phyloP scores from a whole-genome alignment of 2,888 invertebrate genomes.

The Euzophera pinguis region DNA sequence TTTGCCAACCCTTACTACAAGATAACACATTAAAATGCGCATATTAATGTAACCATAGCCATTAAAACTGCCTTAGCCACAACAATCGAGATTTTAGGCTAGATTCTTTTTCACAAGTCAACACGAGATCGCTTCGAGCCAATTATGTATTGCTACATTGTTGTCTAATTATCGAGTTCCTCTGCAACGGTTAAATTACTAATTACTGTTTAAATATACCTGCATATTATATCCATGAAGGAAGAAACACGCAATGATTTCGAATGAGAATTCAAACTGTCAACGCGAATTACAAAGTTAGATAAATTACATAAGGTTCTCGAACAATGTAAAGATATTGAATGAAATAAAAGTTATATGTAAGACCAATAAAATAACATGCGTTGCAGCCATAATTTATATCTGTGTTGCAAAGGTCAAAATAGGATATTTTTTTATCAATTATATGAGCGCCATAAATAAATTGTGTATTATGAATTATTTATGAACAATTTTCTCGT shows the following conservation, averaged over 20 bases:
- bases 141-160: slow-evolving; percentile 2
- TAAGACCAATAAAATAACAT: too few relatives aligned
- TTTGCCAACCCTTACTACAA: neutral
- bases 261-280: too few relatives aligned
- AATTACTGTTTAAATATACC: neutral
- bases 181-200: neutral
- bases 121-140: neutral
- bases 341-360: too few relatives aligned
- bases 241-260: neutral
- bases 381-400: too few relatives aligned
- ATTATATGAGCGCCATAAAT: too few relatives aligned
- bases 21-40: slow-evolving; percentile 1
- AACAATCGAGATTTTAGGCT: slow-evolving; percentile 29
- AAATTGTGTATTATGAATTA: too few relatives aligned
- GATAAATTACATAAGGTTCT: too few relatives aligned
- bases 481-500: too few relatives aligned
- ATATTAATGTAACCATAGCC: slow-evolving; percentile 2
- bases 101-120: slow-evolving; percentile 11
- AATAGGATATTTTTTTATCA: too few relatives aligned
- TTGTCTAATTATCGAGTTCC: slow-evolving; percentile 1
- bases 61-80: slow-evolving; percentile 30
- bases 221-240: neutral
- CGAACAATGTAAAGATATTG: too few relatives aligned
- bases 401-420: too few relatives aligned
- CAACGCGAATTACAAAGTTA: too few relatives aligned